Evolutionary conservation across 2,797 vertebrate genomes (phyloP).

Genomic region (Muscicapa striata): DNA sequence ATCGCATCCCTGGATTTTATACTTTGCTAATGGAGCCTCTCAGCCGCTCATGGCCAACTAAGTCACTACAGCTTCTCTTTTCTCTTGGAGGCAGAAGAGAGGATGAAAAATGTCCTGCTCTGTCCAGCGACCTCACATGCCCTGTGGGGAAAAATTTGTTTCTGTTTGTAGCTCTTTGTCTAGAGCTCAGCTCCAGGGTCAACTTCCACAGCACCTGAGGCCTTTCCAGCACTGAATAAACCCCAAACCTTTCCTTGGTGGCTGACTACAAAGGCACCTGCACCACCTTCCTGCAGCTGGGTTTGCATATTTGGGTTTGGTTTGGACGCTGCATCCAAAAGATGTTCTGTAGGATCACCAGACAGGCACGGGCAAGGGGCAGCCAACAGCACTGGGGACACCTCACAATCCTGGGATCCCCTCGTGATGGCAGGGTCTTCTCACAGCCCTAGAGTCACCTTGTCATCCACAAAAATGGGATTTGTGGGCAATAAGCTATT

Average conservation of each 20-base stretch:
- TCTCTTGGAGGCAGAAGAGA: not conserved
- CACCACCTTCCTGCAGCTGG: not conserved
- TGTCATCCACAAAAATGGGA: not conserved
- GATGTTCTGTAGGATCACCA: accelerated
- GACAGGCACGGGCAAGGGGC: accelerated
- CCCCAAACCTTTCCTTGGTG: not conserved
- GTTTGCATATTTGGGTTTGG: not conserved
- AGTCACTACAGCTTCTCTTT: not conserved
- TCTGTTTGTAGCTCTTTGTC: not conserved
- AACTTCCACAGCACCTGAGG: not conserved
- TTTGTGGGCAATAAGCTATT: accelerated
- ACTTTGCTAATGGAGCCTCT: not conserved
- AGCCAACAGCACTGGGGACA: accelerated
- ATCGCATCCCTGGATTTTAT: not conserved
- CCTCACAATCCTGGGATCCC: too few species aligned
- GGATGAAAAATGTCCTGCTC: not conserved
- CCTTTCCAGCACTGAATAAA: not conserved
- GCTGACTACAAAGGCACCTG: not conserved
- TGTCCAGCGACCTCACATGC: accelerated
- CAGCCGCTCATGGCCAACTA: accelerated
- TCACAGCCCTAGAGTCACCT: not conserved
- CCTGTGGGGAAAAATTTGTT: not conserved
- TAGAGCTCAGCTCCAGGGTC: not conserved
- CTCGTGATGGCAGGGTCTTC: not conserved
- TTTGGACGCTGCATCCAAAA: not conserved